These are phyloP conservation scores for Hystrix cristata DNA, from an alignment of 2,113 vertebrate species.

Conservation along the genomic window DNA sequence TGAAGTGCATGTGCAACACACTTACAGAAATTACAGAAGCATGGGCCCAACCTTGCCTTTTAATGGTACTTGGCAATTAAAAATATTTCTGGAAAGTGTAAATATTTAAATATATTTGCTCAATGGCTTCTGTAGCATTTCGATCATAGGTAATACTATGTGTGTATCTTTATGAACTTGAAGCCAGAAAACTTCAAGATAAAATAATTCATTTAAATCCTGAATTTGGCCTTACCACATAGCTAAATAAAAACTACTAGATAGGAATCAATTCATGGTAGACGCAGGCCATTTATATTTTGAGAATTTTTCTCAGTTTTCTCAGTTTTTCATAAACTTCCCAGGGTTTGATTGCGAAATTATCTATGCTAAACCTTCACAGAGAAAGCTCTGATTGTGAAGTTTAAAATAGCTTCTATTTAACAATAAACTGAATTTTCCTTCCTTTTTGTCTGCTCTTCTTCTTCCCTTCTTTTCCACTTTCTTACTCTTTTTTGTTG, in stretches of 20 bases:
- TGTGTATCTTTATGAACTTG: background rate
- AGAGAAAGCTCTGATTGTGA: background rate
- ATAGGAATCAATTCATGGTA: background rate
- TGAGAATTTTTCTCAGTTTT: background rate
- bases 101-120: conserved; percentile 32
- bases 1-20: conserved; percentile 64
- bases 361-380: background rate
- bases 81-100: conserved; percentile 12
- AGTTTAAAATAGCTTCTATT: conserved; percentile 14
- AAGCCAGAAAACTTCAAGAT: background rate
- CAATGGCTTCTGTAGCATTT: background rate
- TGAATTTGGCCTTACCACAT: background rate
- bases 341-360: background rate
- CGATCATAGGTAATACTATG: background rate
- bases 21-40: conserved; percentile 69
- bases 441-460: accelerated
- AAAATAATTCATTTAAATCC: conserved; percentile 33
- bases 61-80: conserved; percentile 24
- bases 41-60: background rate
- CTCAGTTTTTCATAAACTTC: background rate
- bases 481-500: background rate
- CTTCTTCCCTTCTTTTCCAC: background rate
- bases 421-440: too few relatives aligned
- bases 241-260: background rate
- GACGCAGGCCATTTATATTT: accelerated